A percentile compares a stretch with the other conserved stretches of the same genome.
These are phyloP conservation scores for Neosalanx taihuensis DNA, from an alignment of 2,797 vertebrate species.

Conservation along the genomic window DNA sequence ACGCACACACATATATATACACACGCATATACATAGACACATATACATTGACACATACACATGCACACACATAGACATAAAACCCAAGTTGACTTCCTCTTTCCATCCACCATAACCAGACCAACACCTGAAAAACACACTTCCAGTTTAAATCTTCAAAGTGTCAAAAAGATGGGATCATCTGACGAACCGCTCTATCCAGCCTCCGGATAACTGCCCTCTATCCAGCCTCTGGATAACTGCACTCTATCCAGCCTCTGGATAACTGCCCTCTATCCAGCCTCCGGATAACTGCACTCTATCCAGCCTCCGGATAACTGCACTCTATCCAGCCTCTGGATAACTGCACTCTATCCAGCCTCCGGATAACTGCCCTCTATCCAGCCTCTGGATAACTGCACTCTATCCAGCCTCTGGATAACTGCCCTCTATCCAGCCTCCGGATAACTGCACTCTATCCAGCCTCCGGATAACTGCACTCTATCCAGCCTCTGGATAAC, in stretches of 20 bases:
- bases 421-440: no score
- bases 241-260: slow-evolving; percentile 15
- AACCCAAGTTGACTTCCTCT: neutral
- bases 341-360: neutral
- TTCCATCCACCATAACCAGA: no score
- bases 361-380: no score
- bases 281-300: slow-evolving; percentile 16
- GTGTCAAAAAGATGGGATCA: slow-evolving; percentile 15
- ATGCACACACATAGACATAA: neutral
- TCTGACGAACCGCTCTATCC: slow-evolving; percentile 1
- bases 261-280: slow-evolving; percentile 16
- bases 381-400: no score
- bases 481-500: neutral
- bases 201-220: slow-evolving; percentile 19
- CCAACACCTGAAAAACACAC: no score
- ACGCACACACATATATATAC: neutral
- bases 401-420: no score
- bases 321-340: slow-evolving; percentile 12
- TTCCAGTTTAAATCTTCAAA: neutral
- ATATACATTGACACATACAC: no score
- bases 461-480: no score
- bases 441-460: no score
- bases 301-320: slow-evolving; percentile 15
- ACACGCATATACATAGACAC: no score
- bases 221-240: slow-evolving; percentile 7